Conservation (phyloP, 2,113 vertebrate species). For the Agelaius tricolor region DNA sequence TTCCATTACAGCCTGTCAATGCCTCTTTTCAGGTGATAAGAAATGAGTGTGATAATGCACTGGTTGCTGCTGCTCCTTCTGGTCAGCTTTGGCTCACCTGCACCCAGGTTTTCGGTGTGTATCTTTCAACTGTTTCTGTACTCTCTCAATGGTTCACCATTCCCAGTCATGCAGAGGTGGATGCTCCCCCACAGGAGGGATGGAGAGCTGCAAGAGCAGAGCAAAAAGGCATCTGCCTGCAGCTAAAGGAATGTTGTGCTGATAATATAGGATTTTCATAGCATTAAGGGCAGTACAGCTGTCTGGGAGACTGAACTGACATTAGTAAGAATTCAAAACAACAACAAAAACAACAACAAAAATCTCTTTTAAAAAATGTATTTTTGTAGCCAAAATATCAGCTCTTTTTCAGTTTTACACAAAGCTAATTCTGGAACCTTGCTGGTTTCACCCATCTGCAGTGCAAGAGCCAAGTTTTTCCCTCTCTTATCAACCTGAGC, state of each 20-base stretch:
- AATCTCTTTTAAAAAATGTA: accelerated
- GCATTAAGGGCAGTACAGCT: background rate
- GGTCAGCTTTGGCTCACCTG: slow-evolving; percentile 44
- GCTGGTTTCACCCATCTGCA: background rate
- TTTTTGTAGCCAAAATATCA: background rate
- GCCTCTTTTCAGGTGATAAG: slow-evolving; percentile 27
- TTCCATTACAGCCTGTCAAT: background rate
- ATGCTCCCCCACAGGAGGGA: background rate
- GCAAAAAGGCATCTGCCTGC: background rate
- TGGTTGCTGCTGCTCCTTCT: slow-evolving; percentile 65
- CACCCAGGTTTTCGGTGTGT: slow-evolving; percentile 73
- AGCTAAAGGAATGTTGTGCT: background rate
- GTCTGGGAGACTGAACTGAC: background rate
- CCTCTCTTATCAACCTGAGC: background rate
- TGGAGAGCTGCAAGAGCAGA: background rate
- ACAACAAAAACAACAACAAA: background rate
- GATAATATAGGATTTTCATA: background rate
- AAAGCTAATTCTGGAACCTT: background rate
- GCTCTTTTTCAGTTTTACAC: background rate
- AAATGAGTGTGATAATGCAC: background rate
- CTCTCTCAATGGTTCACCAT: background rate
- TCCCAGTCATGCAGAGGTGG: background rate
- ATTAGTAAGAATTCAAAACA: background rate
- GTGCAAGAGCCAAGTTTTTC: background rate
- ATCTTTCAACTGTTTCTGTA: background rate